Conservation (phyloP, 2,113 vertebrate species). For the Otis tarda region DNA sequence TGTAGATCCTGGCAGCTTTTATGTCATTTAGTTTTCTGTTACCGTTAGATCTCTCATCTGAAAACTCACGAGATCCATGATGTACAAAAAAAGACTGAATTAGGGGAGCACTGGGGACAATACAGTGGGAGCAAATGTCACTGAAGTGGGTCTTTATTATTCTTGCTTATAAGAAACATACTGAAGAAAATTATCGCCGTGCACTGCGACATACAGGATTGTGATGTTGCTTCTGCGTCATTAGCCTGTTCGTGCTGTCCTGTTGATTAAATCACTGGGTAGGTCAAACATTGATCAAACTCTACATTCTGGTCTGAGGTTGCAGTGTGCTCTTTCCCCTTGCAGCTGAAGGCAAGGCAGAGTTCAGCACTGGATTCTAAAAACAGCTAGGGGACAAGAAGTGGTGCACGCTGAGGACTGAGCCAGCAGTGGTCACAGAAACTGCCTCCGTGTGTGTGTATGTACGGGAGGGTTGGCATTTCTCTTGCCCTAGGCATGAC, state of each 20-base stretch:
- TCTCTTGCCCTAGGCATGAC: not conserved
- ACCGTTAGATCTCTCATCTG: not conserved
- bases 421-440: not conserved
- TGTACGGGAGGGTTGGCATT: not conserved
- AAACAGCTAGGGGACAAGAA: not conserved
- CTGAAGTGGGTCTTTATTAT: not conserved
- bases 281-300: not conserved
- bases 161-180: not conserved
- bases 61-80: not conserved
- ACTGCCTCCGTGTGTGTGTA: not conserved
- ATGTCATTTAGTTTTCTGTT: not conserved
- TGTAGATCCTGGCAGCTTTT: not conserved
- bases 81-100: not conserved
- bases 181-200: not conserved
- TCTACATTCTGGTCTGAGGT: not conserved
- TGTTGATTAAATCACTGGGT: not conserved
- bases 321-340: not conserved
- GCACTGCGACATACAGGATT: not conserved
- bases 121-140: not conserved
- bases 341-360: not conserved
- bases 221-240: not conserved
- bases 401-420: too few relatives aligned
- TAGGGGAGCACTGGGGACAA: not conserved
- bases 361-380: not conserved
- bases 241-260: not conserved